Percentiles rank a stretch among this genome's conserved stretches.
These are phyloP conservation scores for Drosophila aldrichi DNA, from an alignment of 2,888 invertebrate genomes.

Conservation along the genomic window DNA sequence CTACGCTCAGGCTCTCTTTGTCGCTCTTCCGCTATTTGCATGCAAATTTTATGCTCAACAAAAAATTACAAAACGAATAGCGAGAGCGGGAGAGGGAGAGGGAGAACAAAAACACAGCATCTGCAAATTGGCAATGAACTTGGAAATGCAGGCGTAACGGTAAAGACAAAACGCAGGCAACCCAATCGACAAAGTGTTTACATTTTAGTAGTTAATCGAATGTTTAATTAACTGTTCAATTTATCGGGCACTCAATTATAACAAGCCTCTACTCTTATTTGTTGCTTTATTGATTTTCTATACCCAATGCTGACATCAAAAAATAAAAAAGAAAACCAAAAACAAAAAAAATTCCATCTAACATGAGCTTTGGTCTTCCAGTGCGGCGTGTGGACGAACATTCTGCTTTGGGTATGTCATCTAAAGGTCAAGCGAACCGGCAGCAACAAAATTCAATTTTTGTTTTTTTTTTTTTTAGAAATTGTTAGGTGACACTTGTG, in stretches of 20 bases:
- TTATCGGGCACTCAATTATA: slow-evolving; percentile 3
- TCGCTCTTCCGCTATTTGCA: slow-evolving; percentile 26
- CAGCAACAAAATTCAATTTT: background rate
- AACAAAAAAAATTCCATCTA: background rate
- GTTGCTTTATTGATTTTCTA: slow-evolving; percentile 42
- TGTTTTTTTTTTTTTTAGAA: slow-evolving; percentile 17
- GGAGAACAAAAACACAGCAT: slow-evolving; percentile 15
- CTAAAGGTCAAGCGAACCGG: slow-evolving; percentile 67
- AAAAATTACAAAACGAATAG: slow-evolving; percentile 20
- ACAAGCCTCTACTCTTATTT: background rate
- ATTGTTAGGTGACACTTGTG: slow-evolving; percentile 45
- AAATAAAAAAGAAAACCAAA: slow-evolving; percentile 5
- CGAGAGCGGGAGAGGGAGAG: background rate
- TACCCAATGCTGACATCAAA: slow-evolving; percentile 33
- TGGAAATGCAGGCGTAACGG: slow-evolving; percentile 38
- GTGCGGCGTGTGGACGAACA: slow-evolving; percentile 40
- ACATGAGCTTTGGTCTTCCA: slow-evolving; percentile 67
- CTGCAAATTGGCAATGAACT: slow-evolving; percentile 70
- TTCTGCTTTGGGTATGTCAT: slow-evolving; percentile 62
- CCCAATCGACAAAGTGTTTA: slow-evolving; percentile 14
- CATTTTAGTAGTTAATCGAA: background rate
- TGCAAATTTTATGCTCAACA: slow-evolving; percentile 26
- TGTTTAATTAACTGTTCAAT: slow-evolving; percentile 11
- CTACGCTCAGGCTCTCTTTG: background rate
- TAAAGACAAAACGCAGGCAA: slow-evolving; percentile 7